These are phyloP conservation scores for Drosophila dives DNA, from an alignment of 2,888 invertebrate genomes.

Conservation along the genomic window DNA sequence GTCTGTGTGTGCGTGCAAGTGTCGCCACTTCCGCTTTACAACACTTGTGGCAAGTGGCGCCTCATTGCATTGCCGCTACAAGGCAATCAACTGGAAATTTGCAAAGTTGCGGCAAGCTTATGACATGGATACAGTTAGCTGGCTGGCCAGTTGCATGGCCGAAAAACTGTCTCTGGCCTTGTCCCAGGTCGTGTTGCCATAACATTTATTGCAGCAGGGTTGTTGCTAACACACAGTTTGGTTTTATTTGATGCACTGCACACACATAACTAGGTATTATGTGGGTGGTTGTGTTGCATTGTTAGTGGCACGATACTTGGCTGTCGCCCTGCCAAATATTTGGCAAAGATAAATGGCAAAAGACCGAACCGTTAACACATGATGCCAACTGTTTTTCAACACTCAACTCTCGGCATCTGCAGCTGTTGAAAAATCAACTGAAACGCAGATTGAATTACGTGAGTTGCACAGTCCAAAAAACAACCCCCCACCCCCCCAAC, in stretches of 20 bases:
- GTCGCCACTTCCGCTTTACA: conserved; percentile 17
- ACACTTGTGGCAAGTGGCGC: conserved; percentile 9
- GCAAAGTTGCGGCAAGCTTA: conserved; percentile 9
- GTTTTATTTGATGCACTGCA: conserved; percentile 47
- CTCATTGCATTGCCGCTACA: conserved; percentile 10
- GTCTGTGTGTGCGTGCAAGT: conserved; percentile 2
- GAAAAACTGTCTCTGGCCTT: neutral
- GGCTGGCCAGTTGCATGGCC: neutral
- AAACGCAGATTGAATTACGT: conserved; percentile 74
- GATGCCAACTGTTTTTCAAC: conserved; percentile 51
- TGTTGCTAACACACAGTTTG: conserved; percentile 19
- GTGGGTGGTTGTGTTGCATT: neutral
- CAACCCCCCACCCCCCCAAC: no score
- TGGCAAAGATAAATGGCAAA: conserved; percentile 56
- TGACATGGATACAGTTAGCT: neutral
- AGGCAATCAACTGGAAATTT: conserved; percentile 50
- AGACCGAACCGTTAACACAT: conserved; percentile 65
- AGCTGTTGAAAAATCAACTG: conserved; percentile 68
- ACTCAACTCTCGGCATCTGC: conserved; percentile 34
- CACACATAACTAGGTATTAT: conserved; percentile 2
- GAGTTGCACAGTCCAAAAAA: neutral
- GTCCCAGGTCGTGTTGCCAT: conserved; percentile 20
- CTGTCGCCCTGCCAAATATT: conserved; percentile 49
- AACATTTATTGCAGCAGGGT: conserved; percentile 60
- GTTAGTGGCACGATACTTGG: conserved; percentile 5